These are phyloP conservation scores for Parazoanthus darwini DNA, from an alignment of 92 coral and sea anemone genomes.

Conservation along the genomic window DNA sequence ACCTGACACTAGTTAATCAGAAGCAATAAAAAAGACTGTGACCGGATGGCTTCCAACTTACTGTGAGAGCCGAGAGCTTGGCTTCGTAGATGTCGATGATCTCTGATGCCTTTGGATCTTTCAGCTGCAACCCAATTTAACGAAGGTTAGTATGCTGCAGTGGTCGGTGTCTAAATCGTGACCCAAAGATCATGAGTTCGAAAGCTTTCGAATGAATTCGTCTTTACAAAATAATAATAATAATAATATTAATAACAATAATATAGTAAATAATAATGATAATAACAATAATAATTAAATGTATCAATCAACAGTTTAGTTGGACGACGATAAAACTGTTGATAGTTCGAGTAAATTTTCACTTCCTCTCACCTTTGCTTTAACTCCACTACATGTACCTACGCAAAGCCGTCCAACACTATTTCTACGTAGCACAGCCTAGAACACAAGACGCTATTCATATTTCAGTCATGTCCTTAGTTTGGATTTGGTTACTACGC, in stretches of 20 bases:
- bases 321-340: background rate
- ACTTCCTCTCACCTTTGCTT: too few relatives aligned
- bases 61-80: constrained; percentile 86
- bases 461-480: background rate
- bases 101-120: constrained; percentile 96
- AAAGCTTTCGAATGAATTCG: too few relatives aligned
- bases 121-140: constrained; percentile 60
- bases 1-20: too few relatives aligned
- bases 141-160: background rate
- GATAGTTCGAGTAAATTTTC: too few relatives aligned
- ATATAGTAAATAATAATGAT: too few relatives aligned
- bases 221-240: too few relatives aligned
- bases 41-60: constrained; percentile 19
- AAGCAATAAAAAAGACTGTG: too few relatives aligned
- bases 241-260: too few relatives aligned
- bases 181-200: background rate
- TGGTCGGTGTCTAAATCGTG: background rate
- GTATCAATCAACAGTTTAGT: background rate
- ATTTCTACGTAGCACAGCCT: too few relatives aligned
- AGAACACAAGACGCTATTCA: background rate
- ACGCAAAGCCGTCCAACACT: too few relatives aligned
- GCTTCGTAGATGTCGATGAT: constrained; percentile 98
- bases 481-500: background rate
- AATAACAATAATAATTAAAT: background rate
- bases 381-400: too few relatives aligned